A percentile compares a stretch with the other conserved stretches of the same genome.
These are phyloP conservation scores for Molanna angustata DNA, from an alignment of 2,888 invertebrate species.

Conservation along the genomic window DNA sequence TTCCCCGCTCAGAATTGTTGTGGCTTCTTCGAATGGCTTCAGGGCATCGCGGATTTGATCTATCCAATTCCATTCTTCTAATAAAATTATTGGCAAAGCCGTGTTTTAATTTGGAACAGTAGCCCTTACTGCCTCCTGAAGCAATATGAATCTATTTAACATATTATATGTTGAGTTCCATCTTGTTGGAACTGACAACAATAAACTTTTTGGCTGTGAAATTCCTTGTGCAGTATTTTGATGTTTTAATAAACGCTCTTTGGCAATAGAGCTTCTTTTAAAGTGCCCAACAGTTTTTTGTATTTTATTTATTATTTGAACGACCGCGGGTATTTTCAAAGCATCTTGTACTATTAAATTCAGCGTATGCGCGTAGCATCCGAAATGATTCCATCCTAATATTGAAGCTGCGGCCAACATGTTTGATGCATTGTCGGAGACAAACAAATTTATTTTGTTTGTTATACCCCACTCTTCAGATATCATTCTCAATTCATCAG, in stretches of 20 bases:
- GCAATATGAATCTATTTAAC: neutral
- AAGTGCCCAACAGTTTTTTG: neutral
- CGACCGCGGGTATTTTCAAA: neutral
- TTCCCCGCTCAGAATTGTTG: neutral
- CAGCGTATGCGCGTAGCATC: neutral
- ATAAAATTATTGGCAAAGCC: neutral
- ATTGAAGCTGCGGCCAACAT: neutral
- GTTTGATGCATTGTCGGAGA: slow-evolving; percentile 1
- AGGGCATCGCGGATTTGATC: neutral
- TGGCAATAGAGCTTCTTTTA: neutral
- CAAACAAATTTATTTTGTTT: neutral
- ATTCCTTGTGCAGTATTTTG: neutral
- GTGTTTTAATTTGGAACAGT: neutral
- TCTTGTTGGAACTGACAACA: neutral
- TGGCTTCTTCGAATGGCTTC: neutral
- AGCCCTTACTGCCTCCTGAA: neutral
- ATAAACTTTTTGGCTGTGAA: neutral
- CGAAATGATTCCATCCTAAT: neutral
- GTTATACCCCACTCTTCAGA: neutral
- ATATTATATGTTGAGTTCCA: slow-evolving; percentile 1
- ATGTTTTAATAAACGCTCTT: neutral
- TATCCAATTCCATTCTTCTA: neutral
- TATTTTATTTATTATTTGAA: neutral
- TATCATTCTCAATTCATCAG: neutral
- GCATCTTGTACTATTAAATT: slow-evolving; percentile 2